A percentile compares a stretch with the other conserved stretches of the same genome.
Evolutionary conservation across 2,113 vertebrate genomes (phyloP).

Genomic region (Corythoichthys intestinalis): DNA sequence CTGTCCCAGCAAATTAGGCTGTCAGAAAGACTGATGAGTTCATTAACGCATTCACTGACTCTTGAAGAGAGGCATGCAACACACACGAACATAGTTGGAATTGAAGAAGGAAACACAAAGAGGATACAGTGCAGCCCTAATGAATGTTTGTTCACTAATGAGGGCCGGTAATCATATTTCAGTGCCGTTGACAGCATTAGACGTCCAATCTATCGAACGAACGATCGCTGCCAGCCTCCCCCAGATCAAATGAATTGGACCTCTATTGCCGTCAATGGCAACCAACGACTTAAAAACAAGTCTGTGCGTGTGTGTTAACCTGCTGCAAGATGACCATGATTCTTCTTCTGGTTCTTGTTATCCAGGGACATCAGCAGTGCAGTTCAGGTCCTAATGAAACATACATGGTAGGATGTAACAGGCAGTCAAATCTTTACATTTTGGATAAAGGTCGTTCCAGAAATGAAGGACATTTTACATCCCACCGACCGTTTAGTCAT

Average conservation of each 20-base stretch:
- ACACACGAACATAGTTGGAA: constrained; percentile 9
- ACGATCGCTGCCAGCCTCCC: no score
- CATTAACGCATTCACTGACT: constrained; percentile 1
- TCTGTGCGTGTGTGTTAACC: not conserved
- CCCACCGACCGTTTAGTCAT: no score
- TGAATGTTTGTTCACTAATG: not conserved
- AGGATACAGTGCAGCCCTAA: not conserved
- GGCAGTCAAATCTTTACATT: not conserved
- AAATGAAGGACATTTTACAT: no score
- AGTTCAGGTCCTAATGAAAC: not conserved
- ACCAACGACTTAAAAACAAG: not conserved
- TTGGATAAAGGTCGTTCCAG: no score
- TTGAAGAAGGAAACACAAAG: not conserved
- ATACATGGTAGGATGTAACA: not conserved
- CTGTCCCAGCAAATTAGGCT: constrained; percentile 11
- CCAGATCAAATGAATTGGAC: not conserved
- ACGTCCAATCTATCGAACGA: not conserved
- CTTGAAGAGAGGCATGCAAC: constrained; percentile 14
- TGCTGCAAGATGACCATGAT: constrained; percentile 13
- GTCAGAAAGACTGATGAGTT: constrained; percentile 10
- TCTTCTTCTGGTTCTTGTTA: not conserved
- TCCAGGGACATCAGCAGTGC: not conserved
- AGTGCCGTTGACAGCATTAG: no score
- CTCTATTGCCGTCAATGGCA: not conserved
- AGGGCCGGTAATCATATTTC: constrained; percentile 4